These are phyloP conservation scores for Tringa solitaria DNA, from an alignment of 2,113 vertebrate genomes.

Conservation along the genomic window DNA sequence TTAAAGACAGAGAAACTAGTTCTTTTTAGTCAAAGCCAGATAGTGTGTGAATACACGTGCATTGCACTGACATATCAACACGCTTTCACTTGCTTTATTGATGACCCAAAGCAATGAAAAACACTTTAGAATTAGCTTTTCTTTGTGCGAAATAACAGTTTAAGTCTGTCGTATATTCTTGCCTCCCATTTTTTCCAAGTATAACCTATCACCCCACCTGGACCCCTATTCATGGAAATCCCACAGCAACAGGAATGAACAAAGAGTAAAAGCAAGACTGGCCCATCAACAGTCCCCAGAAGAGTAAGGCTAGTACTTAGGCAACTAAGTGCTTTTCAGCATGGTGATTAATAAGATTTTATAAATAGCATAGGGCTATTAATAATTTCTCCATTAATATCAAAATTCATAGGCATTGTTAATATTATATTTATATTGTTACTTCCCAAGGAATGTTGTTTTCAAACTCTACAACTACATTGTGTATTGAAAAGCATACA, in stretches of 20 bases:
- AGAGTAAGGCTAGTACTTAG: background rate
- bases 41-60: accelerated
- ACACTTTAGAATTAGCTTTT: background rate
- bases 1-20: background rate
- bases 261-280: background rate
- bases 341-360: background rate
- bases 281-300: background rate
- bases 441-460: background rate
- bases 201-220: background rate
- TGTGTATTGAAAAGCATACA: background rate
- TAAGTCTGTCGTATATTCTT: background rate
- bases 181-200: background rate
- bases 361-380: background rate
- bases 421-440: background rate
- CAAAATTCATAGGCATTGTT: background rate
- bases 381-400: background rate
- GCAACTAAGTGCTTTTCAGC: background rate
- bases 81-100: background rate
- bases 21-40: background rate
- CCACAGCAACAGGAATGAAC: background rate
- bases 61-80: background rate
- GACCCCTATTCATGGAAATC: background rate
- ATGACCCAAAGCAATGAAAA: background rate
- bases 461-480: background rate
- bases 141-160: background rate